These are phyloP conservation scores for Piprites chloris DNA, from an alignment of 2,113 vertebrate genomes.

Conservation along the genomic window DNA sequence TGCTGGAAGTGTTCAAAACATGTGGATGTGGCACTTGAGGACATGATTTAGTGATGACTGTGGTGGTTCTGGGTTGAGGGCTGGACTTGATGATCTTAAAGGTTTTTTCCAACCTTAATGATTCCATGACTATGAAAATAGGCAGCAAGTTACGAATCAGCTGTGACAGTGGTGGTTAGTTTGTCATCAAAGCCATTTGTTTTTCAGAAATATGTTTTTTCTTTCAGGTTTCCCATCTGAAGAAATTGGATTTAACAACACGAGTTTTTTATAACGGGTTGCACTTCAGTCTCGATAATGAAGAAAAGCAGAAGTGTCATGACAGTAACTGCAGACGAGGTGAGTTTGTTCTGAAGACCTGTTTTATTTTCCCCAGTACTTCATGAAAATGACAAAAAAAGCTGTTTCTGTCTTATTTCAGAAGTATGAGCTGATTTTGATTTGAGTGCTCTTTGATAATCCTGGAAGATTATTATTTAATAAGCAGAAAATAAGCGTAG, in stretches of 20 bases:
- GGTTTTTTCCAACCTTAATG: background rate
- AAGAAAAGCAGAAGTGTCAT: conserved; percentile 93
- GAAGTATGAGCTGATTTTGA: background rate
- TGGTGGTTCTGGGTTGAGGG: background rate
- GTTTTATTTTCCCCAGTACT: background rate
- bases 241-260: background rate
- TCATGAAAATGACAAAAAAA: background rate
- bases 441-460: background rate
- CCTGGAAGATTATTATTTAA: background rate
- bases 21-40: background rate
- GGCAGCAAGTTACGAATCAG: background rate
- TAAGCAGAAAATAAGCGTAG: background rate
- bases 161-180: background rate
- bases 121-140: background rate
- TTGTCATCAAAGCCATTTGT: background rate
- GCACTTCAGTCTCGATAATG: conserved; percentile 68
- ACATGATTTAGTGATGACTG: background rate
- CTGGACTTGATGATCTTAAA: background rate
- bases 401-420: background rate
- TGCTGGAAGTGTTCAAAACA: background rate
- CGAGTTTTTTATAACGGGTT: background rate
- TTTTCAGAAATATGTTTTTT: background rate
- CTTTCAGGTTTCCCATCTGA: conserved; percentile 28
- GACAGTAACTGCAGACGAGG: conserved; percentile 81
- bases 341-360: conserved; percentile 58